Evolutionary conservation across 1,140 invertebrate genomes (phyloP).

Genomic region (Cylas formicarius): DNA sequence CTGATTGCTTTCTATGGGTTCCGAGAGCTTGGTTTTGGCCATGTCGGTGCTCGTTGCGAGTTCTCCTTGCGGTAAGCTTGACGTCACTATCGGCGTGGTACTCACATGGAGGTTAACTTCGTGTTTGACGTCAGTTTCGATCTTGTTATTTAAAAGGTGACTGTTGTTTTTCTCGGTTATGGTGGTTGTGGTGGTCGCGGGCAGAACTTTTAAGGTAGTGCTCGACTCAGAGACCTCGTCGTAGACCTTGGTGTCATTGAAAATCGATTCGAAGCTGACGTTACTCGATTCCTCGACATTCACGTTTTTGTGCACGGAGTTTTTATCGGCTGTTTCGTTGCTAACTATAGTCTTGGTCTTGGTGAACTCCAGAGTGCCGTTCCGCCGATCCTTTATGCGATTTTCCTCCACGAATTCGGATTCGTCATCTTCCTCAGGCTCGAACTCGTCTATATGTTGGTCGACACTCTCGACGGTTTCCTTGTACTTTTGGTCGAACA

Average conservation of each 20-base stretch:
- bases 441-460: slow-evolving; percentile 22
- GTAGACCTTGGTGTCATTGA: slow-evolving; percentile 21
- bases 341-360: slow-evolving; percentile 20
- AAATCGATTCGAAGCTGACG: slow-evolving; percentile 24
- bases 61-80: background rate
- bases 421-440: slow-evolving; percentile 6
- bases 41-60: background rate
- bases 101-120: background rate
- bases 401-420: slow-evolving; percentile 1
- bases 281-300: slow-evolving; percentile 24
- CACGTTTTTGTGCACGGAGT: slow-evolving; percentile 24
- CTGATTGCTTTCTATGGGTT: background rate
- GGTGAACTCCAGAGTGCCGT: slow-evolving; percentile 18
- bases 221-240: slow-evolving; percentile 11
- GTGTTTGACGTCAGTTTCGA: slow-evolving; percentile 30
- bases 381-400: slow-evolving; percentile 9
- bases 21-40: background rate
- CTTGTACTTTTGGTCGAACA: slow-evolving; percentile 31
- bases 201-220: slow-evolving; percentile 17
- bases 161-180: slow-evolving; percentile 12
- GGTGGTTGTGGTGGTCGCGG: slow-evolving; percentile 23
- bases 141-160: slow-evolving; percentile 34
- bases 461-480: slow-evolving; percentile 30
- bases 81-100: background rate
- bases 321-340: slow-evolving; percentile 27